Evolutionary conservation across 2,888 invertebrate species (phyloP).

Genomic region (Ornithoptera alexandrae): DNA sequence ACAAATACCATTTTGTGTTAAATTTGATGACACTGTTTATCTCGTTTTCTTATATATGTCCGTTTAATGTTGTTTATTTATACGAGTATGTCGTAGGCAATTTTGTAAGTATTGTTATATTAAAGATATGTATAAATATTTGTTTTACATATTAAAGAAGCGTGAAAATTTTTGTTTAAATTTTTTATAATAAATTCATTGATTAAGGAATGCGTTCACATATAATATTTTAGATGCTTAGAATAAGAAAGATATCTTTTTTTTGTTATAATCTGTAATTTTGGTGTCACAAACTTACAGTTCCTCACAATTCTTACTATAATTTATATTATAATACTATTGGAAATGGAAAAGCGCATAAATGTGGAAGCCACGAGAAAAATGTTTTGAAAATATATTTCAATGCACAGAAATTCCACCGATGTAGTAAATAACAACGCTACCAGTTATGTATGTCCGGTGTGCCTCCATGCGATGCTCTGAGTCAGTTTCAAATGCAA

Average conservation of each 20-base stretch:
- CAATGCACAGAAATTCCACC: background rate
- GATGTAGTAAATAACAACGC: constrained; percentile 8
- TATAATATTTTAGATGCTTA: no score
- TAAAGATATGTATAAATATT: no score
- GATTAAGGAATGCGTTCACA: no score
- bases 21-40: no score
- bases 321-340: background rate
- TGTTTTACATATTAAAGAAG: no score
- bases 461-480: constrained; percentile 48
- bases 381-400: background rate
- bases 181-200: no score
- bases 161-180: no score
- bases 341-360: background rate
- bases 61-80: no score
- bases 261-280: background rate
- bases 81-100: no score
- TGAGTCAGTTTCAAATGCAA: constrained; percentile 72
- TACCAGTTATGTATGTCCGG: constrained; percentile 47
- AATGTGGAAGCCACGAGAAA: background rate
- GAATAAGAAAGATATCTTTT: no score
- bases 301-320: background rate
- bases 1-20: constrained; percentile 47
- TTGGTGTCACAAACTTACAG: background rate
- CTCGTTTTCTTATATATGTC: no score
- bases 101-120: no score